Percentiles rank a stretch among this genome's conserved stretches.
Evolutionary conservation across 2,113 vertebrate genomes (phyloP).

Genomic region (Rattus norvegicus): GRCr8 NC_086032.1:10581501-10582000

Average conservation of each 20-base stretch:
- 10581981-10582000: neutral
- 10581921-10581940: neutral
- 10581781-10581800: slow-evolving; percentile 46
- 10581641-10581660: slow-evolving; percentile 17
- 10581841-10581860: slow-evolving; percentile 25
- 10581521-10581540: neutral
- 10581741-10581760: neutral
- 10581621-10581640: neutral
- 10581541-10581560: neutral
- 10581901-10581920: neutral
- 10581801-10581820: neutral
- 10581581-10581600: neutral
- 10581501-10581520: slow-evolving; percentile 38
- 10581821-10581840: neutral
- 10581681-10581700: slow-evolving; percentile 18
- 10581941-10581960: neutral
- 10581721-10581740: neutral
- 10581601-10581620: neutral
- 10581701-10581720: slow-evolving; percentile 24
- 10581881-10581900: neutral
- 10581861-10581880: neutral
- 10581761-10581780: slow-evolving; percentile 32
- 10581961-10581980: neutral
- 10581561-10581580: neutral
- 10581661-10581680: neutral